These are phyloP conservation scores for Schizotus pectinicornis DNA, from an alignment of 2,888 invertebrate genomes.

Conservation along the genomic window DNA sequence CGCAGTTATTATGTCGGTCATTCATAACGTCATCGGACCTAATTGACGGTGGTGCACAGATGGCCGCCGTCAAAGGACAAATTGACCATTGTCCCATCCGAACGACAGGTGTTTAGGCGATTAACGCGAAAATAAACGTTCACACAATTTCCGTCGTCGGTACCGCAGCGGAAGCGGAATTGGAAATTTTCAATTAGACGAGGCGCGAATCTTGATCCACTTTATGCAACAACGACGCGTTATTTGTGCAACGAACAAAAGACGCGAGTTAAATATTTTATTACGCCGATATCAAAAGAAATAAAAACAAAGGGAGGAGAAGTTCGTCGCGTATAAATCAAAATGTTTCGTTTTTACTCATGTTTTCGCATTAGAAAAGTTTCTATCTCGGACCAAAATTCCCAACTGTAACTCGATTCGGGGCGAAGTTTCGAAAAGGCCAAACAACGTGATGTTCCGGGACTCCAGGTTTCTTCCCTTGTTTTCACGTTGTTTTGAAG, in stretches of 20 bases:
- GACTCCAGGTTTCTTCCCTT: neutral
- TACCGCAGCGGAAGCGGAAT: too few species aligned
- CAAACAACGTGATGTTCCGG: constrained; percentile 29
- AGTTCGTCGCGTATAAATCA: constrained; percentile 28
- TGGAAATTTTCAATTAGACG: constrained; percentile 4
- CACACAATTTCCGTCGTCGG: too few species aligned
- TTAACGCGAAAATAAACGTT: neutral
- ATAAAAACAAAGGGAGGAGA: constrained; percentile 15
- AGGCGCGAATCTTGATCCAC: neutral
- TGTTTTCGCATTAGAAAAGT: constrained; percentile 31
- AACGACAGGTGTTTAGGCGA: constrained; percentile 1
- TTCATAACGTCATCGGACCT: constrained; percentile 19
- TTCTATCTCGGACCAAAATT: constrained; percentile 27
- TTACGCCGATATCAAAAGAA: constrained; percentile 17
- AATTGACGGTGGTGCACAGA: constrained; percentile 5
- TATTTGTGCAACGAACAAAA: neutral
- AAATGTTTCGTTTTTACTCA: constrained; percentile 29
- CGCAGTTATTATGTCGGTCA: constrained; percentile 18
- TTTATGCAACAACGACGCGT: constrained; percentile 7
- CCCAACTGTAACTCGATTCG: constrained; percentile 30
- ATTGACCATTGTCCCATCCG: neutral
- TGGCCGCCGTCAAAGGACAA: constrained; percentile 6
- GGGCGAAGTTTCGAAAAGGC: constrained; percentile 24
- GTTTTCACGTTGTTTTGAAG: constrained; percentile 19
- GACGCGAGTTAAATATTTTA: constrained; percentile 14